phyloP scores from a whole-genome alignment of 2,888 invertebrate genomes.

The Amphipyra berbera region DNA sequence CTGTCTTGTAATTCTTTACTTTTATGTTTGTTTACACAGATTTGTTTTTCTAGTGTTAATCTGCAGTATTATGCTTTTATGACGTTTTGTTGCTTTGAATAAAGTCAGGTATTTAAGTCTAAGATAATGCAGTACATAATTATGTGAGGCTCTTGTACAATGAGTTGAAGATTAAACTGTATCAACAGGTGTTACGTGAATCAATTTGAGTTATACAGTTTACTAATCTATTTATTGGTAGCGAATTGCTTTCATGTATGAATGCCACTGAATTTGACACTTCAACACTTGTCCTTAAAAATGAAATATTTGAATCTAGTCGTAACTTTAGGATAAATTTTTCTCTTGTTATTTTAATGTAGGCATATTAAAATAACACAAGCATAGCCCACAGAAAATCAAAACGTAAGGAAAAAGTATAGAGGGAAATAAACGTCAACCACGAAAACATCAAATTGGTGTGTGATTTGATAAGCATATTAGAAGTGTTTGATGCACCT shows the following conservation, averaged over 20 bases:
- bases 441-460: background rate
- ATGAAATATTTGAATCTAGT: no score
- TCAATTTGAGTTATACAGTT: background rate
- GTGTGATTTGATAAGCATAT: background rate
- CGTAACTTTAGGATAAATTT: no score
- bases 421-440: background rate
- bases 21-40: constrained; percentile 47
- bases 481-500: no score
- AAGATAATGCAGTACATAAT: background rate
- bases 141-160: background rate
- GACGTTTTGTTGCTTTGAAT: constrained; percentile 6
- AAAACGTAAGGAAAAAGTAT: background rate
- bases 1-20: constrained; percentile 33
- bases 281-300: no score
- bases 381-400: no score
- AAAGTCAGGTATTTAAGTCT: background rate
- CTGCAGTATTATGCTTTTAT: constrained; percentile 17
- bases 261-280: no score
- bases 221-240: background rate
- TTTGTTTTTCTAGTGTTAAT: constrained; percentile 30
- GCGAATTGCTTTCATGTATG: no score
- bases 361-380: no score
- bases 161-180: background rate
- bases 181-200: background rate
- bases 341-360: no score